Evolutionary conservation across 2,797 vertebrate species (phyloP).

Genomic region (Lepus townsendii): DNA sequence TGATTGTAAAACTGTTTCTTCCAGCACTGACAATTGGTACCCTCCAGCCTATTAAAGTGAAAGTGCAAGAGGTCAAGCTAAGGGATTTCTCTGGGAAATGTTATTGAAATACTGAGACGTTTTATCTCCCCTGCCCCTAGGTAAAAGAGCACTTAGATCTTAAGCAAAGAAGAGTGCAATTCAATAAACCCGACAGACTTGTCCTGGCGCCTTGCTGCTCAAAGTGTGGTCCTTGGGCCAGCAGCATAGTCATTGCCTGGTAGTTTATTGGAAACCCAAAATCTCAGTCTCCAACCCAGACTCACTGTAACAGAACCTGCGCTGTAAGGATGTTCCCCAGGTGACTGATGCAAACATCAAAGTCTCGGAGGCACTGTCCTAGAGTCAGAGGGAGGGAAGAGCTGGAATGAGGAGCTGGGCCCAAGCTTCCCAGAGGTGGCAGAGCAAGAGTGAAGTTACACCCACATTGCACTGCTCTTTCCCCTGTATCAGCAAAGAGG

Average conservation of each 20-base stretch:
- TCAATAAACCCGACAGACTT: neutral
- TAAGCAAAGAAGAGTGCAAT: neutral
- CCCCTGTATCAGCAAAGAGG: neutral
- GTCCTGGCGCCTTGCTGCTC: neutral
- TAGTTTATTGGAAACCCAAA: neutral
- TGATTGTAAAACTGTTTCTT: neutral
- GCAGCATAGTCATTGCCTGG: neutral
- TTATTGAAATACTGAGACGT: neutral
- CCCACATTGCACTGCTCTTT: neutral
- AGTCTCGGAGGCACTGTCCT: neutral
- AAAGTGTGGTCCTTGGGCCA: neutral
- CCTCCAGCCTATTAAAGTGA: neutral
- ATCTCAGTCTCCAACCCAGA: neutral
- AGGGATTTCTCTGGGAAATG: neutral
- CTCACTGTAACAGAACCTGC: neutral
- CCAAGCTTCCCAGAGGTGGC: neutral
- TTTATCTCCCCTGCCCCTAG: neutral
- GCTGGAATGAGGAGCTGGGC: neutral
- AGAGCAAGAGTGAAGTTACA: neutral
- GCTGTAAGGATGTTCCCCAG: neutral
- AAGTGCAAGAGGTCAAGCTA: neutral
- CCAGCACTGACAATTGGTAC: neutral
- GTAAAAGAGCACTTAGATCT: neutral
- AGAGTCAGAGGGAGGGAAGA: neutral
- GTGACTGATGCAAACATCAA: neutral